phyloP scores from a whole-genome alignment of 2,797 vertebrate genomes.

The Amniataba percoides region DNA sequence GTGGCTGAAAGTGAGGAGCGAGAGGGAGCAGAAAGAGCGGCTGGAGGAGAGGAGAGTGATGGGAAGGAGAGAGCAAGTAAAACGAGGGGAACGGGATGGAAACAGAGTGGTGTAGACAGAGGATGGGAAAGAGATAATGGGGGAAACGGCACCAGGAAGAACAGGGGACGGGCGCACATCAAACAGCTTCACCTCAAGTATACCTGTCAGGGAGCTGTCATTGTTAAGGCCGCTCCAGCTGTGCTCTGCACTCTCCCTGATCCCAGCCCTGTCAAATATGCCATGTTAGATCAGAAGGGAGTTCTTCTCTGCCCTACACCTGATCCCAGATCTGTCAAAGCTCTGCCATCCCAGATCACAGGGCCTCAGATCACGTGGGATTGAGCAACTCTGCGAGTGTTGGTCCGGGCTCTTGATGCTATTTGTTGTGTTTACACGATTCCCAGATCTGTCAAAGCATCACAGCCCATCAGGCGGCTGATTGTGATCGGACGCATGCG shows the following conservation, averaged over 20 bases:
- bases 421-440: conserved; percentile 54
- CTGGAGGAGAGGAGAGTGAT: conserved; percentile 8
- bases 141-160: conserved; percentile 54
- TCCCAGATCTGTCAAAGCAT: conserved; percentile 42
- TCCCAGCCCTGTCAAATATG: conserved; percentile 81
- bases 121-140: conserved; percentile 57
- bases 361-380: conserved; percentile 51
- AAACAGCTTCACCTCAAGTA: conserved; percentile 76
- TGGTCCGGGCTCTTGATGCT: conserved; percentile 30
- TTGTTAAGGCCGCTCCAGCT: conserved; percentile 77
- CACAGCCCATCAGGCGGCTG: conserved; percentile 10
- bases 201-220: conserved; percentile 83
- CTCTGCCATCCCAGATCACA: conserved; percentile 72
- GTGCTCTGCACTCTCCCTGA: conserved; percentile 81
- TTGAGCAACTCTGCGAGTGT: conserved; percentile 25
- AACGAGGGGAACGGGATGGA: conserved; percentile 44
- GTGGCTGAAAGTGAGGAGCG: conserved; percentile 50
- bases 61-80: conserved; percentile 46
- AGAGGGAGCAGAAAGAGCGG: conserved; percentile 26
- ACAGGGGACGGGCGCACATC: conserved; percentile 66
- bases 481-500: conserved; percentile 25
- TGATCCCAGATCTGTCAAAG: conserved; percentile 83
- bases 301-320: conserved; percentile 72
- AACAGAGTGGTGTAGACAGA: conserved; percentile 14
- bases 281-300: conserved; percentile 80